Evolutionary conservation across 2,888 invertebrate genomes (phyloP).

Genomic region (Rhingia campestris): DNA sequence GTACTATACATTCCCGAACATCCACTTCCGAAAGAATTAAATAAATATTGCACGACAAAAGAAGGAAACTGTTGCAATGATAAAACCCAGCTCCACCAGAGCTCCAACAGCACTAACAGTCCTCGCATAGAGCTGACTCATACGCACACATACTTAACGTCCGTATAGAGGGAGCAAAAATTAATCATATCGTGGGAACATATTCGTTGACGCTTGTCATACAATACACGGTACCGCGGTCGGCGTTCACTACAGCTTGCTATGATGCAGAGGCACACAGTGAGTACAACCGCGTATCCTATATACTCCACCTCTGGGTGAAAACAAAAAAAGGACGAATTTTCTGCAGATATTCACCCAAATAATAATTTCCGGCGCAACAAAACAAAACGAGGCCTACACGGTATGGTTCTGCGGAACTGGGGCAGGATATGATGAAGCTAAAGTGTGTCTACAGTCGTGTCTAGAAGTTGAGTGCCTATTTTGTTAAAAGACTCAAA

Average conservation of each 20-base stretch:
- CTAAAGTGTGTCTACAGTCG: constrained; percentile 37
- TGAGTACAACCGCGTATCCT: neutral
- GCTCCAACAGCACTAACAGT: neutral
- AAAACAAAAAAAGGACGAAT: constrained; percentile 32
- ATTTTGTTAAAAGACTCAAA: neutral
- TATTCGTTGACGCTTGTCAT: constrained; percentile 37
- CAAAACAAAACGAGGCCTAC: neutral
- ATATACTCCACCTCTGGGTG: neutral
- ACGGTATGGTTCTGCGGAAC: neutral
- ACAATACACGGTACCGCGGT: constrained; percentile 4
- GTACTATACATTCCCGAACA: constrained; percentile 4
- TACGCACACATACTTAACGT: neutral
- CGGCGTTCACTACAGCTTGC: neutral
- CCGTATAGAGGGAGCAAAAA: neutral
- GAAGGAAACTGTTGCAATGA: constrained; percentile 53
- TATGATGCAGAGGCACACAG: neutral
- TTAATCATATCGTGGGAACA: constrained; percentile 34
- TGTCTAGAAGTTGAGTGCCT: constrained; percentile 18
- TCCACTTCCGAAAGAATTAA: constrained; percentile 53
- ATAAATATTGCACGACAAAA: constrained; percentile 60
- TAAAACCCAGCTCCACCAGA: constrained; percentile 7
- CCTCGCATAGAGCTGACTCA: neutral
- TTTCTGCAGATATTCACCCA: constrained; percentile 46
- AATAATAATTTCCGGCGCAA: constrained; percentile 39
- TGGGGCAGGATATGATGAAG: constrained; percentile 32